These are phyloP conservation scores for Cylloceria caligata DNA, from an alignment of 2,888 invertebrate species.

Conservation along the genomic window DNA sequence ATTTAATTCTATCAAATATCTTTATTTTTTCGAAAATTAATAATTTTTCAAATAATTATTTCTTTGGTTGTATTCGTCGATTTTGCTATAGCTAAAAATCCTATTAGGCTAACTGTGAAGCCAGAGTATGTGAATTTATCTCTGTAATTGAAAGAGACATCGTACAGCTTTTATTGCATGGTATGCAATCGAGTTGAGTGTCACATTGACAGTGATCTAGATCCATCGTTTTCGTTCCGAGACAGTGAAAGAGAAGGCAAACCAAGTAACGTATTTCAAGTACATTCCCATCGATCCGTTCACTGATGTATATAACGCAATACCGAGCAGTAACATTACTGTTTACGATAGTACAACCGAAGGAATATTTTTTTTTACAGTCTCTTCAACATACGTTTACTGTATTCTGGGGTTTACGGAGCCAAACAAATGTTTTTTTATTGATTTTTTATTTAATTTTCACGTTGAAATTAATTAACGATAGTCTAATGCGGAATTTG, in stretches of 20 bases:
- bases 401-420: background rate
- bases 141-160: conserved; percentile 2
- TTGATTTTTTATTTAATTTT: background rate
- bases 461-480: background rate
- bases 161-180: background rate
- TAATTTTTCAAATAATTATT: background rate
- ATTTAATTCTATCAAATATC: too few relatives aligned
- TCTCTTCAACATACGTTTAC: background rate
- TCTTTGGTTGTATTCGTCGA: background rate
- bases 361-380: background rate
- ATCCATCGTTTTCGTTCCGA: conserved; percentile 26
- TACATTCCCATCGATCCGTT: conserved; percentile 14
- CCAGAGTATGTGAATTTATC: background rate
- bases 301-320: conserved; percentile 11
- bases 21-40: too few relatives aligned
- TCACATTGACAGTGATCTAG: conserved; percentile 59
- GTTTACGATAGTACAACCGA: background rate
- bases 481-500: background rate
- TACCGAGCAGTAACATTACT: background rate
- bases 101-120: conserved; percentile 1
- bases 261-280: conserved; percentile 31
- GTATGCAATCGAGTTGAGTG: conserved; percentile 23
- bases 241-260: conserved; percentile 65
- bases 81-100: background rate
- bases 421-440: background rate